Percentiles rank a stretch among this genome's conserved stretches.
Conservation (phyloP, 2,113 vertebrate genomes). For the Oceanites oceanicus region DNA sequence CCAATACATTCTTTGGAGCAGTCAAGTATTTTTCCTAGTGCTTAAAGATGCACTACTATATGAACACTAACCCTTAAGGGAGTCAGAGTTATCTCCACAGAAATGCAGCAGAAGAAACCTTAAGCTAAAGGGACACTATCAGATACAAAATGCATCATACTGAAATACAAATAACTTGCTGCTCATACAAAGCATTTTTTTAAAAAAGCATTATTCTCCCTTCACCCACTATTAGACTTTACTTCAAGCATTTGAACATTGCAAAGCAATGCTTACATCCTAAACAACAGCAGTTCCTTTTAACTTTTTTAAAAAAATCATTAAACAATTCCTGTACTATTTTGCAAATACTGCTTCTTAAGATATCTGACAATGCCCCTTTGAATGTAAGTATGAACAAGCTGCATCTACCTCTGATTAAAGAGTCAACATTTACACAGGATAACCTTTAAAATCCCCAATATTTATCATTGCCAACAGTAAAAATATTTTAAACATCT, state of each 20-base stretch:
- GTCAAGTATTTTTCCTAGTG: neutral
- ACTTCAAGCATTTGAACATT: neutral
- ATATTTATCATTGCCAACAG: neutral
- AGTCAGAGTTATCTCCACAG: neutral
- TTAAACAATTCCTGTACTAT: neutral
- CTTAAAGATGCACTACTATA: neutral
- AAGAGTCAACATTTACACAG: neutral
- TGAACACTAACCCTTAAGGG: neutral
- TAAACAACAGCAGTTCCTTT: neutral
- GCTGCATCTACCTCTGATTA: neutral
- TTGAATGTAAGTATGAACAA: neutral
- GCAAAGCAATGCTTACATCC: neutral
- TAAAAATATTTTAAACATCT: neutral
- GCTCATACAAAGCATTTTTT: neutral
- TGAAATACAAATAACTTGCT: neutral
- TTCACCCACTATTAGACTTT: neutral
- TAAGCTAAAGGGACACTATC: neutral
- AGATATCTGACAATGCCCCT: neutral
- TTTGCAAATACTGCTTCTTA: neutral
- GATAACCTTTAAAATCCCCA: neutral
- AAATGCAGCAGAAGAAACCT: neutral
- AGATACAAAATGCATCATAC: neutral
- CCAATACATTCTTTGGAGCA: constrained; percentile 1
- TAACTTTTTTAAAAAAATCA: neutral
- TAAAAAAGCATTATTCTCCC: neutral